phyloP scores from a whole-genome alignment of 2,113 vertebrate species.

The Sinocyclocheilus anshuiensis region DNA sequence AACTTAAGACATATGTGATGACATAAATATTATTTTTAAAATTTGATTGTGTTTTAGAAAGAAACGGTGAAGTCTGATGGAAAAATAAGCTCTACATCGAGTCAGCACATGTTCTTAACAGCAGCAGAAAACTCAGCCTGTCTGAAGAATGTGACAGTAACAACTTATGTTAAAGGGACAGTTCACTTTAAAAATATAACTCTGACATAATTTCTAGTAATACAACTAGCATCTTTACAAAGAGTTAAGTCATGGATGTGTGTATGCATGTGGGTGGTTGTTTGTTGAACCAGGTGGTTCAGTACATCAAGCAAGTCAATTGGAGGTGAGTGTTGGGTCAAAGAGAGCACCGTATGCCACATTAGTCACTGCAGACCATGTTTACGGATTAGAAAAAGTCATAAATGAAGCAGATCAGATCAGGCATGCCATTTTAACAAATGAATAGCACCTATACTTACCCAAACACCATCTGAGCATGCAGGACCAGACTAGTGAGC shows the following conservation, averaged over 20 bases:
- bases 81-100: too few species aligned
- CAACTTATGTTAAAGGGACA: too few species aligned
- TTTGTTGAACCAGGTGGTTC: constrained; percentile 26
- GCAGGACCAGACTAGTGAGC: constrained; percentile 29
- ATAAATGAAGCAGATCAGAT: constrained; percentile 41
- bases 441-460: constrained; percentile 35
- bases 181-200: not conserved
- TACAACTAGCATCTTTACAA: not conserved
- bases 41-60: not conserved
- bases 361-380: constrained; percentile 10
- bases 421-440: constrained; percentile 24
- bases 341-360: not conserved
- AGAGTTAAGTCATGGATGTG: not conserved
- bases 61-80: not conserved
- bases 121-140: too few species aligned
- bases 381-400: constrained; percentile 16
- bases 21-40: not conserved
- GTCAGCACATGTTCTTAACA: too few species aligned
- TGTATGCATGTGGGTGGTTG: not conserved
- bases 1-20: not conserved
- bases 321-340: constrained; percentile 26
- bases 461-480: constrained; percentile 38
- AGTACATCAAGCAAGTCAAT: constrained; percentile 14
- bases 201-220: not conserved
- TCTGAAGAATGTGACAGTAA: too few species aligned